These are phyloP conservation scores for Drosophila albomicans DNA, from an alignment of 1,140 invertebrate species.

Conservation along the genomic window DNA sequence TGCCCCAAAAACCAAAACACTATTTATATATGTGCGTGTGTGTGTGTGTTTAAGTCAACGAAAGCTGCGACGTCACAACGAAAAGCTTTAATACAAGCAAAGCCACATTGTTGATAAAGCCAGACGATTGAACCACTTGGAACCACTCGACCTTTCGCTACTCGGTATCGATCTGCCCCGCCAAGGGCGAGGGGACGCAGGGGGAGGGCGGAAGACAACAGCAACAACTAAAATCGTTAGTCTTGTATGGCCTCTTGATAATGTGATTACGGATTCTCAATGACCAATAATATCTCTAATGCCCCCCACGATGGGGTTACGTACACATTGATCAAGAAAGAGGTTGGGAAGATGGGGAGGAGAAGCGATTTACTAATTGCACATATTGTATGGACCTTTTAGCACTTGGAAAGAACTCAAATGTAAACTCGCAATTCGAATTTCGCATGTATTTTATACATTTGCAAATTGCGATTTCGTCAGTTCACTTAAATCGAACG, in stretches of 20 bases:
- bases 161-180: constrained; percentile 29
- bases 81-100: constrained; percentile 25
- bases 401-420: constrained; percentile 4
- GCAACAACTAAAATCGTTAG: background rate
- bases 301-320: background rate
- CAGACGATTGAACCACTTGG: background rate
- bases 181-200: background rate
- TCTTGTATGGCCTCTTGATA: constrained; percentile 35
- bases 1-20: too few relatives aligned
- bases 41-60: constrained; percentile 4
- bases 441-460: constrained; percentile 19
- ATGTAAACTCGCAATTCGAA: background rate
- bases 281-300: constrained; percentile 12
- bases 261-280: constrained; percentile 33
- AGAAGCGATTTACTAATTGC: background rate
- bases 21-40: too few relatives aligned
- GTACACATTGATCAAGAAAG: background rate
- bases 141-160: constrained; percentile 10
- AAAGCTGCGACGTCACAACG: constrained; percentile 24
- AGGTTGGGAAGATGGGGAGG: background rate
- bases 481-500: background rate
- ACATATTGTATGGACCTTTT: background rate
- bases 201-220: background rate
- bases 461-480: constrained; percentile 11
- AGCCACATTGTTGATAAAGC: constrained; percentile 12